Percentiles rank a stretch among this genome's conserved stretches.
Conservation (phyloP, 2,888 invertebrate species). For the Metellina segmentata region DNA sequence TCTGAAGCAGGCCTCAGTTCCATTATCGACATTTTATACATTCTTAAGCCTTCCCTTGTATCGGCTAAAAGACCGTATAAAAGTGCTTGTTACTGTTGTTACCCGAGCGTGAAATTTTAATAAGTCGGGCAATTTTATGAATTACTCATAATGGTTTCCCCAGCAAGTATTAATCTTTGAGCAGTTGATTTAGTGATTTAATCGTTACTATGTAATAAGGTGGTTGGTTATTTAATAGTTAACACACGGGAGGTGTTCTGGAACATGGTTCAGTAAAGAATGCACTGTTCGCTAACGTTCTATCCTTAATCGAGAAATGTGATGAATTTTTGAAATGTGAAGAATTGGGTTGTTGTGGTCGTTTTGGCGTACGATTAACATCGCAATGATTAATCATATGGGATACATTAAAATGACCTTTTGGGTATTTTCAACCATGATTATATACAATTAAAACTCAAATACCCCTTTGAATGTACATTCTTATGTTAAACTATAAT, state of each 20-base stretch:
- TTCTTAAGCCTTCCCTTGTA: not conserved
- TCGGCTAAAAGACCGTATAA: not conserved
- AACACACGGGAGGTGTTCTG: not conserved
- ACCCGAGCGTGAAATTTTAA: constrained; percentile 15
- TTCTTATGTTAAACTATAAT: no score
- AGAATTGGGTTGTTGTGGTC: not conserved
- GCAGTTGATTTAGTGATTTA: constrained; percentile 43
- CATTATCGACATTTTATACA: not conserved
- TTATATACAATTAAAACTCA: no score
- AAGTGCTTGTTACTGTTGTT: constrained; percentile 18
- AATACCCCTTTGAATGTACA: no score
- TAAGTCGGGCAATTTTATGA: constrained; percentile 37
- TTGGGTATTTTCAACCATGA: not conserved
- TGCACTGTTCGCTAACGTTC: not conserved
- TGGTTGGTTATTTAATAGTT: constrained; percentile 14
- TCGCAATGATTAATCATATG: not conserved
- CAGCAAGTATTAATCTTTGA: constrained; percentile 29
- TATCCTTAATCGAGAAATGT: not conserved
- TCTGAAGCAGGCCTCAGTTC: not conserved
- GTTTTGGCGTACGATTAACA: not conserved
- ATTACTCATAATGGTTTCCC: constrained; percentile 53
- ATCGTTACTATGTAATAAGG: constrained; percentile 32
- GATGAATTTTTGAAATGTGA: not conserved
- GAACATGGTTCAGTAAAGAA: not conserved
- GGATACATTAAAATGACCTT: not conserved